Conservation (phyloP, 2,797 vertebrate genomes). For the Morelia viridis region DNA sequence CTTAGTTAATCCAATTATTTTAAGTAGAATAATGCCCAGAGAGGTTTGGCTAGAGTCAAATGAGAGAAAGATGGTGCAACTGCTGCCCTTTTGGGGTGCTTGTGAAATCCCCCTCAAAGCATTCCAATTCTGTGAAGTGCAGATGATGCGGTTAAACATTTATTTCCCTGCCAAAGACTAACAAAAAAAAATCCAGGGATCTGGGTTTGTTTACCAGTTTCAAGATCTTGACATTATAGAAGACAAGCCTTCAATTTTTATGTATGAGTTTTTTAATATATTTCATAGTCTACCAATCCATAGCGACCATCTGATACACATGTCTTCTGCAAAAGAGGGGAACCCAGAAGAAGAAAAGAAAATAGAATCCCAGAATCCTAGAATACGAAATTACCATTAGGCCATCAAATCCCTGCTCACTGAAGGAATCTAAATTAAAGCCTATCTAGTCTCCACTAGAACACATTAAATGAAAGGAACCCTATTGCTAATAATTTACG, state of each 20-base stretch:
- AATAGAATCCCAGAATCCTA: neutral
- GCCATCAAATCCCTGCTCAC: neutral
- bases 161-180: neutral
- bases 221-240: neutral
- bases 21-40: slow-evolving; percentile 41
- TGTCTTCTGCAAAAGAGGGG: neutral
- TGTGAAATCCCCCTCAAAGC: neutral
- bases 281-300: slow-evolving; percentile 33
- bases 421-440: neutral
- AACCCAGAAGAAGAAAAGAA: neutral
- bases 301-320: slow-evolving; percentile 36
- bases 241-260: slow-evolving; percentile 14
- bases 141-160: slow-evolving; percentile 25
- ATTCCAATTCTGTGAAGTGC: slow-evolving; percentile 23
- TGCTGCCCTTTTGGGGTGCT: neutral
- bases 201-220: neutral
- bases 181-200: neutral
- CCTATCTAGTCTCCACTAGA: neutral
- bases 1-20: slow-evolving; percentile 51
- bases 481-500: neutral
- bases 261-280: slow-evolving; percentile 30
- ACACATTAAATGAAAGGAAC: neutral
- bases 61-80: neutral
- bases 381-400: neutral
- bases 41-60: slow-evolving; percentile 51